Percentiles rank a stretch among this genome's conserved stretches.
phyloP scores from a whole-genome alignment of 2,797 vertebrate species.

The Numenius phaeopus region DNA sequence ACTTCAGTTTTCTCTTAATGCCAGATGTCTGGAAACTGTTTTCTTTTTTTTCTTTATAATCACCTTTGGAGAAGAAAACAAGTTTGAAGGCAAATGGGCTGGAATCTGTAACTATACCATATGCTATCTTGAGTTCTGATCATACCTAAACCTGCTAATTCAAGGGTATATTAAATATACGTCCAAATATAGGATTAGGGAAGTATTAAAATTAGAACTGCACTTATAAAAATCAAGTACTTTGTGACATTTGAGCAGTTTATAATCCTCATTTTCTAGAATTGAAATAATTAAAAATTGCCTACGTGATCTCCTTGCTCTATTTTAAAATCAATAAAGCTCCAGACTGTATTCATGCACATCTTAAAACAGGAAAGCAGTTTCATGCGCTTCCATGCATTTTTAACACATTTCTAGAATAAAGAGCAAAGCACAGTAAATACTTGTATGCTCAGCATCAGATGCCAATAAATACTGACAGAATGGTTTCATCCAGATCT shows the following conservation, averaged over 20 bases:
- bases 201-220: background rate
- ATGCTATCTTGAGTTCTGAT: accelerated
- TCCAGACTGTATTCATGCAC: background rate
- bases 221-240: background rate
- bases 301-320: background rate
- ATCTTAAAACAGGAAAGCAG: background rate
- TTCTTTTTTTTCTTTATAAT: background rate
- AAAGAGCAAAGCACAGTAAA: background rate
- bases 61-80: background rate
- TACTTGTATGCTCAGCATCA: background rate
- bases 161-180: background rate
- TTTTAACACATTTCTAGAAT: background rate
- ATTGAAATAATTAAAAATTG: background rate
- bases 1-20: background rate
- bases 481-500: background rate
- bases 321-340: background rate
- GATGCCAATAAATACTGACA: background rate
- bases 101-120: background rate
- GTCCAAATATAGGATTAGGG: background rate
- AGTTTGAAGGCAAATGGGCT: background rate
- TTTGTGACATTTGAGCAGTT: background rate
- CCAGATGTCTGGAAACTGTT: constrained; percentile 24
- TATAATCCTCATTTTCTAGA: background rate
- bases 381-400: background rate
- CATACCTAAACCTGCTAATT: background rate